Conservation (phyloP, 2,888 invertebrate genomes). For the Euzophera pinguis region DNA sequence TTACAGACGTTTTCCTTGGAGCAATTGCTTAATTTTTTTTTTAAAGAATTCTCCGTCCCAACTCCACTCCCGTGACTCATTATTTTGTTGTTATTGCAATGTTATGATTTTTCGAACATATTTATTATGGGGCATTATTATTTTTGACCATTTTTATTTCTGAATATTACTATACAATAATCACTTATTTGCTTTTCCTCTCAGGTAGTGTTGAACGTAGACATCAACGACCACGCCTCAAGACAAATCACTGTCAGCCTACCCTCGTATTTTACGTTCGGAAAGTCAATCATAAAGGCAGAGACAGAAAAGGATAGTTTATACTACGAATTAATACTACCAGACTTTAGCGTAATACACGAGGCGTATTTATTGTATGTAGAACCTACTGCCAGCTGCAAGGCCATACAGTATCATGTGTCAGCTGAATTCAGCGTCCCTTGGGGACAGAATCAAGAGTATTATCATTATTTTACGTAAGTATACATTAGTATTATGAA, state of each 20-base stretch:
- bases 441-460: constrained; percentile 82
- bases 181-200: too few species aligned
- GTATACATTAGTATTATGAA: constrained; percentile 29
- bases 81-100: too few species aligned
- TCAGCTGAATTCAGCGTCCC: constrained; percentile 82
- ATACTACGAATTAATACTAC: constrained; percentile 81
- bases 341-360: constrained; percentile 77
- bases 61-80: too few species aligned
- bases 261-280: constrained; percentile 51
- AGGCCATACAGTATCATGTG: constrained; percentile 71
- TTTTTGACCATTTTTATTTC: too few species aligned
- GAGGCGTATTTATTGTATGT: constrained; percentile 81
- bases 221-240: constrained; percentile 78
- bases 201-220: constrained; percentile 82
- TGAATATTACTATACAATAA: too few species aligned
- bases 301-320: constrained; percentile 79
- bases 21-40: too few species aligned
- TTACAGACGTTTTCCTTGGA: too few species aligned
- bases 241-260: constrained; percentile 50
- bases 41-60: too few species aligned
- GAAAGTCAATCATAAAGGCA: constrained; percentile 57
- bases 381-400: constrained; percentile 71
- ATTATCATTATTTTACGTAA: constrained; percentile 81
- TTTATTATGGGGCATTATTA: too few species aligned
- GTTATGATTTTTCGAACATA: too few species aligned